A percentile compares a stretch with the other conserved stretches of the same genome.
These are phyloP conservation scores for Pipra filicauda DNA, from an alignment of 2,113 vertebrate genomes.

Conservation along the genomic window DNA sequence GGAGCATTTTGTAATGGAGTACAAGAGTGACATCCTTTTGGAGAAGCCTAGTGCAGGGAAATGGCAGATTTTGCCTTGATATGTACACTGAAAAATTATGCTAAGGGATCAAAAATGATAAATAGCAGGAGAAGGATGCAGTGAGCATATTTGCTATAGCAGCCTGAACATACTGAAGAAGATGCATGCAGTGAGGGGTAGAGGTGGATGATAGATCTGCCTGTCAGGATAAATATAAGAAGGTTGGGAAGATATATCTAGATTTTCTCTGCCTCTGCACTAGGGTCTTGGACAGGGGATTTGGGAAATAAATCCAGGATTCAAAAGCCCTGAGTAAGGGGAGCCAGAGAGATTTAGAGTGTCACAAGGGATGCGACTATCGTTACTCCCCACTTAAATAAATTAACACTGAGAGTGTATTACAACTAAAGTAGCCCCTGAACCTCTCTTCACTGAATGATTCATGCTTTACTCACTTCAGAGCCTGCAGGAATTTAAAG, in stretches of 20 bases:
- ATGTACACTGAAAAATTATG: not conserved
- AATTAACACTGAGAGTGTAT: not conserved
- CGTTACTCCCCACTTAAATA: not conserved
- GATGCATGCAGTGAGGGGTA: not conserved
- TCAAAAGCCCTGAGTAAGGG: not conserved
- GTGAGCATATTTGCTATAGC: not conserved
- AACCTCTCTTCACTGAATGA: not conserved
- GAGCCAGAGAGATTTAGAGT: not conserved
- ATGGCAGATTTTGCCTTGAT: not conserved
- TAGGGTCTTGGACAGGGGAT: not conserved
- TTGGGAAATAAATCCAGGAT: not conserved
- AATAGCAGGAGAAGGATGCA: not conserved
- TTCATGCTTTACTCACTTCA: not conserved
- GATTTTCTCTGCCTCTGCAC: not conserved
- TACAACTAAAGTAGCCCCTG: not conserved
- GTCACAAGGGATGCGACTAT: not conserved
- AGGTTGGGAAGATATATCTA: not conserved
- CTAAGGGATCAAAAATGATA: not conserved
- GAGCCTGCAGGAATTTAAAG: not conserved
- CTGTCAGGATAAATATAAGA: not conserved
- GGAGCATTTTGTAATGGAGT: not conserved
- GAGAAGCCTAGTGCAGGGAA: not conserved
- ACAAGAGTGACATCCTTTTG: not conserved
- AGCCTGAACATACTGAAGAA: not conserved
- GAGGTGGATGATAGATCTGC: not conserved